Evolutionary conservation across 2,797 vertebrate genomes (phyloP).

Genomic region (Heliangelus exortis): DNA sequence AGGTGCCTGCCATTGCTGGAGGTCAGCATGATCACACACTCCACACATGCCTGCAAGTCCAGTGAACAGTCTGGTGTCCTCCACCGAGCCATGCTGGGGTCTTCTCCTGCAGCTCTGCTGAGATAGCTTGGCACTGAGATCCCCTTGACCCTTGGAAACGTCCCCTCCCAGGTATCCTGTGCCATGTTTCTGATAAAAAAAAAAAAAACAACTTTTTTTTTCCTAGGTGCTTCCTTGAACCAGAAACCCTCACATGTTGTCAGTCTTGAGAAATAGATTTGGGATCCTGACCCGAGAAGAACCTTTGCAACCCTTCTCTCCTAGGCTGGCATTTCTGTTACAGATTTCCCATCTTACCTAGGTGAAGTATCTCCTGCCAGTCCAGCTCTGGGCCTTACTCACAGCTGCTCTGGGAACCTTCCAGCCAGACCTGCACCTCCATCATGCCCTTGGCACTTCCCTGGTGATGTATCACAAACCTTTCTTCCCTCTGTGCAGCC

Average conservation of each 20-base stretch:
- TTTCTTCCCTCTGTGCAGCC: not conserved
- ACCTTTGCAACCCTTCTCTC: not conserved
- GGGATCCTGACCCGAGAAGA: not conserved
- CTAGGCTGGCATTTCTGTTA: not conserved
- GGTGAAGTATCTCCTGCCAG: not conserved
- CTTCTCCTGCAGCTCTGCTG: not conserved
- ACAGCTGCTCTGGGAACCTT: not conserved
- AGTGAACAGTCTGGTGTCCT: not conserved
- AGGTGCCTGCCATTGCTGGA: not conserved
- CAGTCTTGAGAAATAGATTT: not conserved
- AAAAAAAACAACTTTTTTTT: no score
- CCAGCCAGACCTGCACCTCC: not conserved
- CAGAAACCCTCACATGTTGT: not conserved
- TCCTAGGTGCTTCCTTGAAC: not conserved
- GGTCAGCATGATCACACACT: not conserved
- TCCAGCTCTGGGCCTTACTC: not conserved
- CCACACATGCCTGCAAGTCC: fast-evolving
- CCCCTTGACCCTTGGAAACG: not conserved
- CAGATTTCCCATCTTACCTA: not conserved
- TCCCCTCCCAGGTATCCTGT: not conserved
- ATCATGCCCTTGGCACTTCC: not conserved
- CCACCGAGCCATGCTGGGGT: not conserved
- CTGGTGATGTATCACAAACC: not conserved
- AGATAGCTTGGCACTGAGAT: not conserved
- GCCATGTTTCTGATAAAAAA: not conserved